phyloP scores from a whole-genome alignment of 2,888 invertebrate genomes.

The Euclidia mi region DNA sequence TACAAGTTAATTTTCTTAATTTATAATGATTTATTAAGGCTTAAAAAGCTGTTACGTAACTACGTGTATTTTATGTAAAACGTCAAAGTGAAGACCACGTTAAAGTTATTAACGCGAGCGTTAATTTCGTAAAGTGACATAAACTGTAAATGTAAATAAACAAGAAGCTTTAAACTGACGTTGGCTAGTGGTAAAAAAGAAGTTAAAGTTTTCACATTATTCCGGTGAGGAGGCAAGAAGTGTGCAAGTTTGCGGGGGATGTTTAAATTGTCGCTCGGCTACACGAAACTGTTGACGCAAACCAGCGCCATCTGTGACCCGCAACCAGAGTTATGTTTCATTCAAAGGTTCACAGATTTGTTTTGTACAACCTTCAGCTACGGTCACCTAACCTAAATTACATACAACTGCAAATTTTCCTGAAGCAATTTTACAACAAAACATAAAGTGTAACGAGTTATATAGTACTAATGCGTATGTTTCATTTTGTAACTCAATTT shows the following conservation, averaged over 20 bases:
- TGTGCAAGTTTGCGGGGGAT: constrained; percentile 69
- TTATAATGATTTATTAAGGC: too few species aligned
- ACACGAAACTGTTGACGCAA: constrained; percentile 62
- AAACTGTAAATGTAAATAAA: constrained; percentile 63
- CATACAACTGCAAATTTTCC: constrained; percentile 25
- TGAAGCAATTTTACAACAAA: constrained; percentile 19
- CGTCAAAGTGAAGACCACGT: neutral
- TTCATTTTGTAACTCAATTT: constrained; percentile 9
- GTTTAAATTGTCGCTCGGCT: constrained; percentile 74
- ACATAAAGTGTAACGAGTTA: constrained; percentile 2
- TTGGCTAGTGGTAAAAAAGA: constrained; percentile 68
- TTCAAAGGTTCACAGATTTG: constrained; percentile 57
- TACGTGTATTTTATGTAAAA: too few species aligned
- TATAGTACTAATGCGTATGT: neutral
- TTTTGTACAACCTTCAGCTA: constrained; percentile 34
- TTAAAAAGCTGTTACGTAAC: too few species aligned
- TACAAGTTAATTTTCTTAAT: too few species aligned
- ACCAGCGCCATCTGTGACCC: constrained; percentile 70
- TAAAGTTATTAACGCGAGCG: neutral
- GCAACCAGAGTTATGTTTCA: constrained; percentile 62
- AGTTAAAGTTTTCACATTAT: constrained; percentile 79
- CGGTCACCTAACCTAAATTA: constrained; percentile 34
- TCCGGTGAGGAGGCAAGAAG: constrained; percentile 73
- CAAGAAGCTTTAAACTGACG: constrained; percentile 64
- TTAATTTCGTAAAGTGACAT: constrained; percentile 33